Evolutionary conservation across 2,113 vertebrate species (phyloP).

Genomic region (Scalopus aquaticus): DNA sequence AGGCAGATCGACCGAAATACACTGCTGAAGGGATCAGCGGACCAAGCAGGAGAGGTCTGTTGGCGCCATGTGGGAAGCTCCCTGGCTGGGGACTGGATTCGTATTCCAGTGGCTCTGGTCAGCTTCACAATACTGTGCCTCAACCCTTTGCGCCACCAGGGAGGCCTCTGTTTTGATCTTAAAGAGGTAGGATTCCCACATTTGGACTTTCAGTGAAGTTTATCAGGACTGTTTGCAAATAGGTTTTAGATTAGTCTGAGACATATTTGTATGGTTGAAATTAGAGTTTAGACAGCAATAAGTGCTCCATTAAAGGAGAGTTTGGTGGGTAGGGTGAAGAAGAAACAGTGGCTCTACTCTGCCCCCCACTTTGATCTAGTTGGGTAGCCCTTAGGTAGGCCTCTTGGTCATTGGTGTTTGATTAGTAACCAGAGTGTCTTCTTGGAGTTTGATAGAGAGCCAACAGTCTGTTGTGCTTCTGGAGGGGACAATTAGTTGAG

Average conservation of each 20-base stretch:
- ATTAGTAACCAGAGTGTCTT: not conserved
- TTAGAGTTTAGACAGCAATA: not conserved
- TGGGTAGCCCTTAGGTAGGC: not conserved
- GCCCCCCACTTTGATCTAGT: not conserved
- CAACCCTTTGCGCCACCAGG: too few relatives aligned
- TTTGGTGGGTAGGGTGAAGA: not conserved
- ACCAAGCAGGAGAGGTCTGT: too few relatives aligned
- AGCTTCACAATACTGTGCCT: too few relatives aligned
- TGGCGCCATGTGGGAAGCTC: too few relatives aligned
- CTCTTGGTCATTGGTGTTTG: not conserved
- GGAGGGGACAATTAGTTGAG: not conserved
- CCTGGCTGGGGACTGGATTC: too few relatives aligned
- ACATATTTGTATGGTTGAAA: not conserved
- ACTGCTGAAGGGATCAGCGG: too few relatives aligned
- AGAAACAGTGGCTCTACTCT: not conserved
- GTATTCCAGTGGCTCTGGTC: too few relatives aligned
- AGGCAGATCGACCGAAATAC: too few relatives aligned
- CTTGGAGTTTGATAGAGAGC: not conserved
- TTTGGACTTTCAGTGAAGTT: not conserved
- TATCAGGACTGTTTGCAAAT: not conserved
- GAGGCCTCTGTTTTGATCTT: not conserved
- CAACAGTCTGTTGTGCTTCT: not conserved
- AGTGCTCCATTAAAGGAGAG: not conserved
- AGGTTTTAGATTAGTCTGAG: not conserved
- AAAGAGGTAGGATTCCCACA: not conserved